Percentiles rank a stretch among this genome's conserved stretches.
phyloP scores from a whole-genome alignment of 1,140 invertebrate genomes.

The Ruditapes philippinarum region DNA sequence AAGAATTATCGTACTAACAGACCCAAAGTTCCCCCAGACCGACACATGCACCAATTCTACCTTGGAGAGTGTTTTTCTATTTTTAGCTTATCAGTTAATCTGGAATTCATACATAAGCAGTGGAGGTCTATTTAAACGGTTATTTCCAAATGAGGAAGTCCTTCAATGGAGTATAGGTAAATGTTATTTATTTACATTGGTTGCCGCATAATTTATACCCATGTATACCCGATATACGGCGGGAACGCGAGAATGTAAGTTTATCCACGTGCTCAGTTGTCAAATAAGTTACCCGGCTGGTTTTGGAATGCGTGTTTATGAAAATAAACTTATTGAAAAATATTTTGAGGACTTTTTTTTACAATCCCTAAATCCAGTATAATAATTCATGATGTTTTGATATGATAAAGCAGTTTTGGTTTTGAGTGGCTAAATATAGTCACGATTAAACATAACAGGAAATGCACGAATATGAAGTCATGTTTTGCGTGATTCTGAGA shows the following conservation, averaged over 20 bases:
- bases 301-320: neutral
- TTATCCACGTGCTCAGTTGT: neutral
- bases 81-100: neutral
- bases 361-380: neutral
- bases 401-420: too few species aligned
- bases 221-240: neutral
- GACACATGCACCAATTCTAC: too few species aligned
- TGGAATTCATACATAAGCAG: neutral
- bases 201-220: neutral
- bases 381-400: too few species aligned
- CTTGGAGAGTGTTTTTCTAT: too few species aligned
- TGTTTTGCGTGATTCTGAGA: too few species aligned
- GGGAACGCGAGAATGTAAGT: neutral
- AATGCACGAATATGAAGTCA: too few species aligned
- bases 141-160: neutral
- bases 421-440: too few species aligned
- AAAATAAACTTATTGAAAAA: neutral
- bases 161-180: neutral
- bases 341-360: neutral
- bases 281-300: neutral
- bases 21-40: too few species aligned
- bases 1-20: too few species aligned
- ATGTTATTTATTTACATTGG: neutral
- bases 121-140: neutral
- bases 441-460: too few species aligned